Evolutionary conservation across 2,797 vertebrate genomes (phyloP), one percentile per base, ranked within the genome.

Genomic region (Neostethus bicornis): DNA sequence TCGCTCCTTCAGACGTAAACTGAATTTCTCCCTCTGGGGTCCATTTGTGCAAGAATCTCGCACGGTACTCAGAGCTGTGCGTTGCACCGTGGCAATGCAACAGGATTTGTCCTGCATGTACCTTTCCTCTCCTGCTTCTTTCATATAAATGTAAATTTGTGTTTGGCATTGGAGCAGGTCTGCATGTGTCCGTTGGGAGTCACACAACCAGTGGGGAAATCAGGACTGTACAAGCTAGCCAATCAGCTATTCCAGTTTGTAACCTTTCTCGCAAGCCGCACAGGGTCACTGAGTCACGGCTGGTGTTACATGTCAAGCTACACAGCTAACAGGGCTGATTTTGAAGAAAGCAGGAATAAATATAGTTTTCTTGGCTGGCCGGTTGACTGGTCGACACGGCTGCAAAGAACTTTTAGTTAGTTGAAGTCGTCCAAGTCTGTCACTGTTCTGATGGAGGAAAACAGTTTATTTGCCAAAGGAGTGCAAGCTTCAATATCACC

Each of bases 81-180:
- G 72, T 76, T 73, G 61, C 77, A 48, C 51, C 9, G 52, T 72
- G 75, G 75, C 85, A 87, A 79, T 62, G 76, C 79, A 73, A 74
- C 75, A 24, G 68, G 81, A 67, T 85, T 85, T 73, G 71, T 86
- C 77, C 78, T 74, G 63, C 76, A 8, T 70, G 73, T 60, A 72
- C 80, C 76, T 82, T 70, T 77, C 64, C 73, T 71, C 60, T 79
- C 56, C 57, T 49, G 50, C 66, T 64, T 65, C 78, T 84, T 89
- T 88, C 87, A 90, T 90, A 89, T 90, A 87, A 90, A 89, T 90
- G 88, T 81, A 89, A 90, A 90, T 90, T 73, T 81, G 81, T 86
- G 85, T 85, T 84, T 34, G 77, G 64, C 72, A 56, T 70, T 52
- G 76, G 84, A 83, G 77, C 84, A 71, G 81, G 72, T 70, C 66